Percentiles rank a stretch among this genome's conserved stretches.
These are phyloP conservation scores for Cavia porcellus DNA, from an alignment of 2,113 vertebrate genomes.

Conservation along the genomic window DNA sequence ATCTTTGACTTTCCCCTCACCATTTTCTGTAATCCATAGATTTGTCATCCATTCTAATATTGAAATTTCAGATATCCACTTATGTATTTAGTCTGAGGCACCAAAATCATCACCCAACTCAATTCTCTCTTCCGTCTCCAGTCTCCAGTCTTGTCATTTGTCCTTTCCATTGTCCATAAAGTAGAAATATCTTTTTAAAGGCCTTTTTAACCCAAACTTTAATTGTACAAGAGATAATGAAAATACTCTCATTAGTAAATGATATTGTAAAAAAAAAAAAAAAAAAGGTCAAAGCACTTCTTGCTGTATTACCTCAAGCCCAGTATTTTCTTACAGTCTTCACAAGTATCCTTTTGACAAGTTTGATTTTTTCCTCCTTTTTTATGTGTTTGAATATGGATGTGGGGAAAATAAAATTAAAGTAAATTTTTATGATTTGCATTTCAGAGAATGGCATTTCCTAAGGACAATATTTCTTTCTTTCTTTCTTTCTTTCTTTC, in stretches of 20 bases:
- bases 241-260: slow-evolving; percentile 5
- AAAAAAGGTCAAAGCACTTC: not conserved
- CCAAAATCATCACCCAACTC: not conserved
- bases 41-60: not conserved
- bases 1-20: not conserved
- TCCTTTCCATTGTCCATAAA: not conserved
- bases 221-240: slow-evolving; percentile 19
- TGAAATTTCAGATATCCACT: not conserved
- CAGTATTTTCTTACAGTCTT: not conserved
- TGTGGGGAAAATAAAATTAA: not conserved
- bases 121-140: not conserved
- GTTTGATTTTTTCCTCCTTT: not conserved
- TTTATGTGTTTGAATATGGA: not conserved
- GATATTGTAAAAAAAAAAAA: not conserved
- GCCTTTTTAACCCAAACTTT: not conserved
- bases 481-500: no score
- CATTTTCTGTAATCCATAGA: not conserved
- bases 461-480: not conserved
- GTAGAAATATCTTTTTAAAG: not conserved
- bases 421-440: not conserved
- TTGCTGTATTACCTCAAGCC: not conserved
- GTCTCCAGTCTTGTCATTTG: not conserved
- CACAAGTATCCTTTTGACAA: not conserved
- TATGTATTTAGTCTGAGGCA: not conserved
- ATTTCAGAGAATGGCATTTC: not conserved